A percentile compares a stretch with the other conserved stretches of the same genome.
Conservation (phyloP, 1,140 invertebrate species). For the Temnothorax longispinosus region DNA sequence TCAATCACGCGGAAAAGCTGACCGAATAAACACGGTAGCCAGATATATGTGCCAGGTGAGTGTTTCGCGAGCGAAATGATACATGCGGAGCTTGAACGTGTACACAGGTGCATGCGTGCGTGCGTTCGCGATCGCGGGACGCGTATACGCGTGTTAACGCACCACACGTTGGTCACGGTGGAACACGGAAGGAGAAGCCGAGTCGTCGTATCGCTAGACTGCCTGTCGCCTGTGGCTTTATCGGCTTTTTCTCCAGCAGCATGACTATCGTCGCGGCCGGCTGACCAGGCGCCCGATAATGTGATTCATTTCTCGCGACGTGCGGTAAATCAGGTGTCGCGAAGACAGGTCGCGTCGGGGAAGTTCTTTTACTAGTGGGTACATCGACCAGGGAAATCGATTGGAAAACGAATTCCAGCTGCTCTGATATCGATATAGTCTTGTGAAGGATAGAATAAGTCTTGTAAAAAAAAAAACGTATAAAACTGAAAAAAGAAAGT, state of each 20-base stretch:
- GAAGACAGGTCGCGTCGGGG: background rate
- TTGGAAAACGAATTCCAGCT: background rate
- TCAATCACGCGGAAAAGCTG: constrained; percentile 42
- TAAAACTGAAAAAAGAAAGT: background rate
- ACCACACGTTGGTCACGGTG: background rate
- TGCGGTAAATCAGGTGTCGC: constrained; percentile 16
- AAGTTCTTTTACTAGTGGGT: background rate
- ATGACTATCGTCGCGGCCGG: constrained; percentile 25
- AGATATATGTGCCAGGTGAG: constrained; percentile 11
- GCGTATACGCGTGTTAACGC: background rate
- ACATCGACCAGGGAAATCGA: background rate
- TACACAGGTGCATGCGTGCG: constrained; percentile 16
- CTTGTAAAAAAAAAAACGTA: background rate
- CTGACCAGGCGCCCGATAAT: constrained; percentile 15
- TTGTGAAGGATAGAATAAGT: background rate
- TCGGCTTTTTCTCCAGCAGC: constrained; percentile 43
- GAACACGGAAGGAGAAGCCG: constrained; percentile 43
- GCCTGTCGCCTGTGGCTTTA: constrained; percentile 51
- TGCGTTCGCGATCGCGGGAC: background rate
- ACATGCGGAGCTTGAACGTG: background rate
- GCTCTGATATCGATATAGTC: background rate
- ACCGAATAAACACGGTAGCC: constrained; percentile 28
- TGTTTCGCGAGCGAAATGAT: background rate
- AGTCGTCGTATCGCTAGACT: constrained; percentile 42
- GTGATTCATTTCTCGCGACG: constrained; percentile 42